Conservation (phyloP, 1,140 invertebrate genomes). For the Zaprionus kolodkinae region DNA sequence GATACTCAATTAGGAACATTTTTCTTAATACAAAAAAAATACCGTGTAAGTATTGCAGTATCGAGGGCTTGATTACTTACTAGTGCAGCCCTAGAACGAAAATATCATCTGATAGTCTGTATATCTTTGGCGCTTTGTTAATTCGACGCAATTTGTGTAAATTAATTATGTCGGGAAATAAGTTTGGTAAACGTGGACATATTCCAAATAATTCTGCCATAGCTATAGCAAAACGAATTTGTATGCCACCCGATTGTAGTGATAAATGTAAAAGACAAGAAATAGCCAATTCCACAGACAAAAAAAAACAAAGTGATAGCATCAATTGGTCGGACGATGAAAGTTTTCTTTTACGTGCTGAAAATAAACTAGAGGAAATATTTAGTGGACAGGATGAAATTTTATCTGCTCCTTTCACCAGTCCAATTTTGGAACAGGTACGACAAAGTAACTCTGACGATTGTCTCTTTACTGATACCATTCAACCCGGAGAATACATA, state of each 20-base stretch:
- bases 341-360: constrained; percentile 66
- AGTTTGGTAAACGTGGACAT: not conserved
- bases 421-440: constrained; percentile 18
- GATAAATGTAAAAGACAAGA: not conserved
- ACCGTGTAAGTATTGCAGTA: no score
- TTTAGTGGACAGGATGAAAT: constrained; percentile 44
- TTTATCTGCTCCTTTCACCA: constrained; percentile 32
- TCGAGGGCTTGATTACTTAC: no score
- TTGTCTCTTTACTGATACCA: constrained; percentile 66
- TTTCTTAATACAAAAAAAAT: not conserved
- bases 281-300: not conserved
- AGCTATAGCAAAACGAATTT: constrained; percentile 12
- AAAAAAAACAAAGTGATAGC: constrained; percentile 42
- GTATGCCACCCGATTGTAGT: not conserved
- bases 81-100: not conserved
- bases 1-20: not conserved
- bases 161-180: constrained; percentile 31
- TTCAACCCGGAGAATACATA: constrained; percentile 4
- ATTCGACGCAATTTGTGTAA: no score
- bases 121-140: constrained; percentile 21
- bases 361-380: constrained; percentile 60
- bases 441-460: constrained; percentile 50
- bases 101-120: constrained; percentile 8
- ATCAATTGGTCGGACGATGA: constrained; percentile 71
- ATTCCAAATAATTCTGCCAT: not conserved